A percentile compares a stretch with the other conserved stretches of the same genome.
These are phyloP conservation scores for Vanacampus margaritifer DNA, from an alignment of 2,113 vertebrate genomes.

Conservation along the genomic window DNA sequence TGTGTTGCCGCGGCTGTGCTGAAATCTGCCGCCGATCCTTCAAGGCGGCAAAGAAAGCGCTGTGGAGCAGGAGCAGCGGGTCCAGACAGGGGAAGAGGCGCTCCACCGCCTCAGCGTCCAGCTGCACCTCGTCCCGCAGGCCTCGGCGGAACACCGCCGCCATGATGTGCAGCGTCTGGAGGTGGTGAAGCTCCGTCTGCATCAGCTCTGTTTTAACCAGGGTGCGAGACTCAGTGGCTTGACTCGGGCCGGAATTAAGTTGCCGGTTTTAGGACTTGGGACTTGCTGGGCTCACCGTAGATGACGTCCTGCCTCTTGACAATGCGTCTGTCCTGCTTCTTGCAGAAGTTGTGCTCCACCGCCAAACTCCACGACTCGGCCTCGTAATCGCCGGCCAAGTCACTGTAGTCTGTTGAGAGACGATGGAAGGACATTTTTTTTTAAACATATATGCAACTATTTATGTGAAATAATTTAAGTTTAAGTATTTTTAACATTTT, in stretches of 20 bases:
- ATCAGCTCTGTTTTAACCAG: constrained; percentile 81
- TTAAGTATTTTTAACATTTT: too few species aligned
- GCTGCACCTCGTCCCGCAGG: constrained; percentile 88
- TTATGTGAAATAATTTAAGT: background rate
- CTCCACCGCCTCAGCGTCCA: constrained; percentile 82
- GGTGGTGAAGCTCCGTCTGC: constrained; percentile 95
- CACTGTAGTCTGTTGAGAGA: constrained; percentile 72
- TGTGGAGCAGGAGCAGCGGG: constrained; percentile 84
- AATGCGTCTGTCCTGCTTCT: constrained; percentile 82
- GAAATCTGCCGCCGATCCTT: constrained; percentile 83
- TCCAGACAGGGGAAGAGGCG: constrained; percentile 93
- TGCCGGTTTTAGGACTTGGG: too few species aligned
- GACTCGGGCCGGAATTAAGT: too few species aligned
- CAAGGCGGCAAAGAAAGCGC: constrained; percentile 80
- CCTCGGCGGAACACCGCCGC: constrained; percentile 92
- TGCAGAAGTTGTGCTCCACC: constrained; percentile 85
- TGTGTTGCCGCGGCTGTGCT: constrained; percentile 65
- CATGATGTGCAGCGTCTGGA: constrained; percentile 92
- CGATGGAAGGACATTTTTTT: background rate
- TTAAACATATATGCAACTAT: background rate
- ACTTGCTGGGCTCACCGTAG: constrained; percentile 76
- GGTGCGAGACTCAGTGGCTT: background rate
- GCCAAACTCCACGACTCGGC: constrained; percentile 90
- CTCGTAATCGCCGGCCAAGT: constrained; percentile 81
- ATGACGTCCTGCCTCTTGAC: constrained; percentile 94